Conservation (phyloP, 1,140 invertebrate species). For the Lethrus apterus region DNA sequence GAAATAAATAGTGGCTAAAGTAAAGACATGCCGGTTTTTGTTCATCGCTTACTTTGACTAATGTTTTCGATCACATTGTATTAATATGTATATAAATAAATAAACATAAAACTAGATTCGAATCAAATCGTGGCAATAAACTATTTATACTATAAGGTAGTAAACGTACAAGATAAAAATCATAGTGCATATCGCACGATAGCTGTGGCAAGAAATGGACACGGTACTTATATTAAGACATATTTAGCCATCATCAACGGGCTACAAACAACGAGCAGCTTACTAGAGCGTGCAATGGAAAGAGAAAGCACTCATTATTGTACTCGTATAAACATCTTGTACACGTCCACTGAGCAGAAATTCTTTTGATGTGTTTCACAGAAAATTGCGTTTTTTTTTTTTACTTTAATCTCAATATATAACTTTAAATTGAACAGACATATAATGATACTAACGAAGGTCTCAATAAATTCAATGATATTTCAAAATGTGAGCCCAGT, state of each 20-base stretch:
- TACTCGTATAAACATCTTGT: conserved; percentile 20
- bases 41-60: too few relatives aligned
- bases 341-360: conserved; percentile 7
- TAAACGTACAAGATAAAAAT: background rate
- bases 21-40: too few relatives aligned
- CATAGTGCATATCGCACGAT: conserved; percentile 7
- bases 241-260: conserved; percentile 26
- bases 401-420: background rate
- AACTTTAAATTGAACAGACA: background rate
- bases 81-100: too few relatives aligned
- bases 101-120: too few relatives aligned
- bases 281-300: conserved; percentile 28
- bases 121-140: too few relatives aligned
- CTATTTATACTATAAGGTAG: background rate
- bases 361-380: too few relatives aligned
- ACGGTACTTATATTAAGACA: conserved; percentile 26
- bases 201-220: conserved; percentile 1
- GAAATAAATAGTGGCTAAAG: too few relatives aligned
- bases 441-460: background rate
- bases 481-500: background rate
- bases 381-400: conserved; percentile 1
- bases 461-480: too few relatives aligned
- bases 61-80: too few relatives aligned
- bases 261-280: conserved; percentile 22
- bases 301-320: conserved; percentile 27